A percentile compares a stretch with the other conserved stretches of the same genome.
phyloP scores from a whole-genome alignment of 2,113 vertebrate species.

The Spea bombifrons region DNA sequence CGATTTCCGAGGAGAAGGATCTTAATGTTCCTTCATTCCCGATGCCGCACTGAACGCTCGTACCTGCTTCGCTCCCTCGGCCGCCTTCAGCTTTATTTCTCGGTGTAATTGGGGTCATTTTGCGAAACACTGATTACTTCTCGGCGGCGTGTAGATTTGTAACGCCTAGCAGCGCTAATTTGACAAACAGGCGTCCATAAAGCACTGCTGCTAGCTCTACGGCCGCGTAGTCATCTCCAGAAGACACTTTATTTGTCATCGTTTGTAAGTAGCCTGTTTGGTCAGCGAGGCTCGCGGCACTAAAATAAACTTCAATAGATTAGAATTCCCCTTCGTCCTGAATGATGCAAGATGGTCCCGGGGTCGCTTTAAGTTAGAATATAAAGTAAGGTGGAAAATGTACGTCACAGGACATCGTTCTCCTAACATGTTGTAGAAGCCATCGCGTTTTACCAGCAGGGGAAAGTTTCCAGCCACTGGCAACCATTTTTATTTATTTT shows the following conservation, averaged over 20 bases:
- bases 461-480: too few species aligned
- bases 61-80: slow-evolving; percentile 23
- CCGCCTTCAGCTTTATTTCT: slow-evolving; percentile 38
- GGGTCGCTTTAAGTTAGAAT: too few species aligned
- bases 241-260: not conserved
- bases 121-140: not conserved
- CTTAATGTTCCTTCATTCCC: not conserved
- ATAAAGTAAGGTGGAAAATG: too few species aligned
- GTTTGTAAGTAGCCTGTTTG: not conserved
- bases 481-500: too few species aligned
- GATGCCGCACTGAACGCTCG: not conserved
- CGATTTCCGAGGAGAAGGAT: not conserved
- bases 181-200: slow-evolving; percentile 14
- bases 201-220: not conserved
- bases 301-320: too few species aligned
- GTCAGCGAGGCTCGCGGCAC: too few species aligned
- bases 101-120: slow-evolving; percentile 14
- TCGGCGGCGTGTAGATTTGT: not conserved
- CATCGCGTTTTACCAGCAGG: too few species aligned
- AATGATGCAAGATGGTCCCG: too few species aligned
- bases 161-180: slow-evolving; percentile 6
- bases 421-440: too few species aligned
- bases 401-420: too few species aligned
- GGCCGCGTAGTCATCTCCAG: not conserved
- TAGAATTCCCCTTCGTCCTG: too few species aligned